Base-by-base conservation (phyloP, 2,888 invertebrate species). In the Neoaliturus tenellus region DNA sequence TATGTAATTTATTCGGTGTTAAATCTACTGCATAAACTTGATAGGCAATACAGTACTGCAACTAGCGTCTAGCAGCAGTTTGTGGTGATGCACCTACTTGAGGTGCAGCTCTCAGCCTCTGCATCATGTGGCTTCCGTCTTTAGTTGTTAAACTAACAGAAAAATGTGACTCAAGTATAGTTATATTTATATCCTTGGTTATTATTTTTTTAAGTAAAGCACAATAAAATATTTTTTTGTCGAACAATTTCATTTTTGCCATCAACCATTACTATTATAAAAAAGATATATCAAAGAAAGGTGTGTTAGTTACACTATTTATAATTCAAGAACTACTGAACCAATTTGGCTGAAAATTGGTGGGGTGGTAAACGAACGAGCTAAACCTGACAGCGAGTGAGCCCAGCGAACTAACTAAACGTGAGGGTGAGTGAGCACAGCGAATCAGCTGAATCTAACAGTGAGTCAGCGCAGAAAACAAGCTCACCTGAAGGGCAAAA, bases 201-300 rank as follows among this genome's bases (percentile, higher is more conserved):
- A 35, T 78, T 78, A 78, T 78, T 78, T 78, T 35, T 78, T 78
- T 78, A 78, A 78, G 78, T 78, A 48, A 78, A 78, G 78, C 78
- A 78, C 78, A 78, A 78, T 78, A 78, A 78, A 75, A 78, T 78
- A 78, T 78, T 75, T 75, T 78, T 55, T 78, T 78, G 78, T 78
- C 78, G 10, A 55, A 51, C 62, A n/a, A 28, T 12, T 28, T 62
- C 31, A 12, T 28, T 62, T 62, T 62, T 62, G 20, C 62, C 62
- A n/a, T 2, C 25, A 25, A 20, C 58, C 48, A 17, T 48, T 8
- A 48, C 12, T 39, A 8, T n/a, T n/a, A n/a, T n/a, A n/a, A n/a
- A n/a, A n/a, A n/a, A n/a, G n/a, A n/a, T n/a, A n/a, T n/a, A n/a
- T n/a, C n/a, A n/a, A n/a, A n/a, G n/a, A n/a, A n/a, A n/a, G n/a